Evolutionary conservation across 2,113 vertebrate species (phyloP), one percentile per base, ranked within the genome.

Genomic region (Kryptolebias marmoratus): DNA sequence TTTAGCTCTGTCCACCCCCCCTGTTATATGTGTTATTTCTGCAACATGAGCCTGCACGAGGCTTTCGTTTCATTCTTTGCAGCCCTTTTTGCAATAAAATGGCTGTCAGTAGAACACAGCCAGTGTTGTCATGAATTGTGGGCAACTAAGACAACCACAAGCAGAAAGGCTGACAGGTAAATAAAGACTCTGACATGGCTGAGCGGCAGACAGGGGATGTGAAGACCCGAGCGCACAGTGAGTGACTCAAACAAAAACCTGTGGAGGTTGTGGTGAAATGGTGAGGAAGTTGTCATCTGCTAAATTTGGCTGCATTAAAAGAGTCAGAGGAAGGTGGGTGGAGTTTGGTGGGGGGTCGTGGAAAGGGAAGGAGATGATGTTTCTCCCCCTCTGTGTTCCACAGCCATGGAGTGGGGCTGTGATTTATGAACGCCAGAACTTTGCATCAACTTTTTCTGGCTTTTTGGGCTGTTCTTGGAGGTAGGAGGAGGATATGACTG

Each of bases 381-480:
- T 87, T 86, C 76, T 84, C 75, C 77, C 70, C 85, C 18, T 2
- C 64, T 75, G 78, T 80, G 82, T 78, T 74, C 77, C 64, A 75
- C 50, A 47, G 79, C 72, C 47, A n/a, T 71, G 75, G 85, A 89
- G 88, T 64, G 60, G 62, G 81, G n/a, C 79, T 57, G 78, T 91
- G 91, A 94, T 94, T 93, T 92, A 91, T 90, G 62, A 75, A 75
- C 62, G 69, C 66, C 76, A 89, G 77, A 84, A 81, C 75, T 90
- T 82, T 54, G 64, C 80, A 85, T 67, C 75, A 91, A 79, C 73
- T 91, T 93, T 90, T 91, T 90, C 83, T 89, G 90, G 91, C 93
- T 92, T 88, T 81, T 1, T 1, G 65, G 82, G 69, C 47, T 60
- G 44, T 81, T 89, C 66, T 76, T 56, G 52, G 50, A 75, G 66